Conservation (phyloP, 1,140 invertebrate genomes). For the Riptortus pedestris region DNA sequence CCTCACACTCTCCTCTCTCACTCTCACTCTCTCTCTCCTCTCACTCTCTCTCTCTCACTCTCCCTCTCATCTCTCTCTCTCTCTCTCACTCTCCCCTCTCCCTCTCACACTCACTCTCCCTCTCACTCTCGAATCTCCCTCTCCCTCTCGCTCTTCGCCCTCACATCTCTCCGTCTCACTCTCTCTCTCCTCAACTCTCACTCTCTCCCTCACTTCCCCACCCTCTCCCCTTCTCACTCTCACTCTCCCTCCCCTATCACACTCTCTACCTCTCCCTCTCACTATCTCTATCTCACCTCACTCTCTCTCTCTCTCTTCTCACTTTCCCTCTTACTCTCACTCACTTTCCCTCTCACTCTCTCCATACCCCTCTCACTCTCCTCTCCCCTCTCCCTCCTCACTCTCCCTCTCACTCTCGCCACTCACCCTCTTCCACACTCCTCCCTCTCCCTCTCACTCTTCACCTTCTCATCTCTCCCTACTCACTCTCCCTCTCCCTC, state of each 20-base stretch:
- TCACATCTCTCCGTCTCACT: not conserved
- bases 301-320: not conserved
- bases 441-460: constrained; percentile 1
- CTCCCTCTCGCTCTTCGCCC: not conserved
- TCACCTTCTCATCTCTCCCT: not conserved
- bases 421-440: not conserved
- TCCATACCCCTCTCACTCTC: too few relatives aligned
- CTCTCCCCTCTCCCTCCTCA: not conserved
- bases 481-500: constrained; percentile 6
- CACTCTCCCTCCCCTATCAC: not conserved
- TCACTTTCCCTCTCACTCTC: constrained; percentile 1
- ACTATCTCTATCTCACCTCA: too few relatives aligned
- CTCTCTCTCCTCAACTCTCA: not conserved
- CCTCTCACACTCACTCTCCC: too few relatives aligned
- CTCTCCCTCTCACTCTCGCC: not conserved
- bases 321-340: not conserved
- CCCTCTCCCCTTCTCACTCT: not conserved
- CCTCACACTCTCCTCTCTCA: too few relatives aligned
- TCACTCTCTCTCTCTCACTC: too few relatives aligned
- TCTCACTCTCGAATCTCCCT: too few relatives aligned
- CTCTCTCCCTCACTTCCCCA: not conserved
- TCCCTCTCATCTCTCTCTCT: not conserved
- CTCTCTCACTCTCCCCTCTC: too few relatives aligned
- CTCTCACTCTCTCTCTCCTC: too few relatives aligned
- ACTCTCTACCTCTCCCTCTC: not conserved